These are phyloP conservation scores for Propithecus coquereli DNA, from an alignment of 2,113 vertebrate genomes.

Conservation along the genomic window DNA sequence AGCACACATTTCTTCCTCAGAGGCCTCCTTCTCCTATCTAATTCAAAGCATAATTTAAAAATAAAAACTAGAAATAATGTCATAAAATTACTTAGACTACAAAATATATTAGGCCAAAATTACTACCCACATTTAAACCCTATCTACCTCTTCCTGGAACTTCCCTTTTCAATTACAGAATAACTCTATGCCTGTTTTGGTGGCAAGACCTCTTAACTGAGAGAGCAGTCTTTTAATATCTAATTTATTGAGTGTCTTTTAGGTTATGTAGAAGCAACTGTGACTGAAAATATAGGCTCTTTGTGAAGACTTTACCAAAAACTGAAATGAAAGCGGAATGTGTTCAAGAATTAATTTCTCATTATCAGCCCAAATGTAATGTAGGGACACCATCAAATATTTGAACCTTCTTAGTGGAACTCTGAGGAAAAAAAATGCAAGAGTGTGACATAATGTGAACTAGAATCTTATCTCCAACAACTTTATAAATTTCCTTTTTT, in stretches of 20 bases:
- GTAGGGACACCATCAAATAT: neutral
- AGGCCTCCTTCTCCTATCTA: no score
- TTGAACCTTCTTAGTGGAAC: neutral
- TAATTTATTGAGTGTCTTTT: neutral
- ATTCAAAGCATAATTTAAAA: neutral
- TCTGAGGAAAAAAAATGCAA: neutral
- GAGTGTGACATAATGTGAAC: neutral
- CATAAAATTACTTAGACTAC: neutral
- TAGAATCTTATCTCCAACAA: neutral
- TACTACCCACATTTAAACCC: neutral
- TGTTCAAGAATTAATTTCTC: neutral
- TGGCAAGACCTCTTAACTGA: neutral
- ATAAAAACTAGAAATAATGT: neutral
- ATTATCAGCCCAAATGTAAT: neutral
- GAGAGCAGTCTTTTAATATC: neutral
- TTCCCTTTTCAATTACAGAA: neutral
- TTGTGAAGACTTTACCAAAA: neutral
- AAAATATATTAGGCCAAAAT: neutral
- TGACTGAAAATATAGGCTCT: neutral
- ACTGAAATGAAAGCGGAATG: neutral
- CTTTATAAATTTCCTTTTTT: neutral
- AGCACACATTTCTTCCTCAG: no score
- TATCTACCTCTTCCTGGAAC: neutral
- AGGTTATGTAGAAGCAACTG: neutral
- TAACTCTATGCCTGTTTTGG: neutral